Conservation (phyloP, 2,797 vertebrate species). For the Menidia menidia region DNA sequence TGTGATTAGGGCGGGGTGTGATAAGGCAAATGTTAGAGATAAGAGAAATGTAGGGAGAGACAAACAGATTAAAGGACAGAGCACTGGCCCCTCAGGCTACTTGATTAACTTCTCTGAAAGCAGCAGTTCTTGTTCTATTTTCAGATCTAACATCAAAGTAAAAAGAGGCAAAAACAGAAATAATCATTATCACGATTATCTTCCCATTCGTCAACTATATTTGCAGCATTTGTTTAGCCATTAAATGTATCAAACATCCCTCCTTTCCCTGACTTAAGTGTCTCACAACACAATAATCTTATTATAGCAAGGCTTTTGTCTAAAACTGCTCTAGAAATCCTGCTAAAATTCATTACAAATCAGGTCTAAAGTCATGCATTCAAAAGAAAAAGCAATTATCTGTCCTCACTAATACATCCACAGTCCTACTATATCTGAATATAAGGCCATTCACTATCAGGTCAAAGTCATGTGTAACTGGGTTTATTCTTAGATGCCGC, state of each 20-base stretch:
- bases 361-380: constrained; percentile 5
- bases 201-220: constrained; percentile 41
- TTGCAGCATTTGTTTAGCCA: constrained; percentile 11
- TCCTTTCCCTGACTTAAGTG: not conserved
- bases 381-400: constrained; percentile 21
- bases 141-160: constrained; percentile 40
- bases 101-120: constrained; percentile 66
- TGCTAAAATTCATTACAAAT: constrained; percentile 25
- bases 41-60: constrained; percentile 50
- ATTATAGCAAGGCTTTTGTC: constrained; percentile 8
- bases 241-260: constrained; percentile 27
- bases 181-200: constrained; percentile 35
- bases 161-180: constrained; percentile 46
- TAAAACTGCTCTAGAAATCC: constrained; percentile 21
- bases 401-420: not conserved
- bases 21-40: constrained; percentile 64
- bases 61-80: constrained; percentile 61
- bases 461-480: constrained; percentile 36
- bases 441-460: constrained; percentile 21
- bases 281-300: constrained; percentile 4
- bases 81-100: constrained; percentile 48
- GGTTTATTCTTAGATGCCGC: constrained; percentile 42
- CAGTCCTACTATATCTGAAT: constrained; percentile 3
- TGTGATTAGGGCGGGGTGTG: constrained; percentile 64
- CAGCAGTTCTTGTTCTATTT: constrained; percentile 54